Base-by-base conservation (phyloP, 37 sponge, comb jelly and placozoan genomes). In the Ianthella basta region DNA sequence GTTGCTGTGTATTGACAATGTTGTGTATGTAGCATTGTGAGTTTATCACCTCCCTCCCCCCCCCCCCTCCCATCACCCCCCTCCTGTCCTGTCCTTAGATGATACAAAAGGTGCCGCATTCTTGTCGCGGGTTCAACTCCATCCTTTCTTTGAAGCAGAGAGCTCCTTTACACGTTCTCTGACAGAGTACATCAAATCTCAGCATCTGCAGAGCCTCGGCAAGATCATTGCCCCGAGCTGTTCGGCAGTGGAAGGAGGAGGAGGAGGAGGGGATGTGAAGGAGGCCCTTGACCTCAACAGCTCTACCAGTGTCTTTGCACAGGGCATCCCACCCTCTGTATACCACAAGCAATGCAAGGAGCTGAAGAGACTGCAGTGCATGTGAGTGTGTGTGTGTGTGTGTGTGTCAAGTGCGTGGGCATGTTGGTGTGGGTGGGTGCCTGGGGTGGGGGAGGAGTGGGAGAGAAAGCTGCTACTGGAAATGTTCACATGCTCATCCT, bases 151-250 rank as follows among this genome's bases (percentile, higher is more conserved):
- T 2, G 37, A 70, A 20, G 44, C 84, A 21, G 93, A 92, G 68
- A 79, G 86, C 23, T 15, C 41, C 53, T 88, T 89, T 64, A 86
- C 86, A 13, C 24, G 80, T 19, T 56, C 82, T 37, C 89, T 92
- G 25, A 89, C 84, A 24, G 67, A 64, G 33, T 92, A 80, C 72
- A 63, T 89, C 74, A 92, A 86, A 44, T 88, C 85, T 24, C 93
- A 92, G 64, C 59, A 55, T 19, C 59, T 55, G 56, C 81, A 81
- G 81, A 80, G 87, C 56, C 80, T 87, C 27, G 81, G 39, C 0
- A 35, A 16, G 53, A 80, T 87, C 70, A 80, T 65, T 56, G 24
- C 30, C 30, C 25, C 66, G 23, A 39, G 44, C 19, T 78, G 35
- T 10, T 64, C 40, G 6, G 59, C 54, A 6, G 66, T 79, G 80